phyloP scores from a whole-genome alignment of 2,888 invertebrate species.

The Melitaea athalia region DNA sequence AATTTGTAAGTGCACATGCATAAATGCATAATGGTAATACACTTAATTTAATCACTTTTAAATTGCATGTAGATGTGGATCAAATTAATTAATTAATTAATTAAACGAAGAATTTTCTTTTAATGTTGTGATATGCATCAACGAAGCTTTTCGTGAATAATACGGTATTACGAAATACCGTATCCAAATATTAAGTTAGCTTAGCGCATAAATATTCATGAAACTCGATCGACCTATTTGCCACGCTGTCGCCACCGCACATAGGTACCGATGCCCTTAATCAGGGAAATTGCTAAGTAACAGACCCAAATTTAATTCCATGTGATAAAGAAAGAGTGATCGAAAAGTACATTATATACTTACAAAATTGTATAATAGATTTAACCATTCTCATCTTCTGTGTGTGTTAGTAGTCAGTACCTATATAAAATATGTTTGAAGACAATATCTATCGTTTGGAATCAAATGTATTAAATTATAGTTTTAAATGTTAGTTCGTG shows the following conservation, averaged over 20 bases:
- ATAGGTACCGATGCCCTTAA: constrained; percentile 62
- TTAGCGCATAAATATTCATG: constrained; percentile 69
- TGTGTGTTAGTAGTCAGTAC: not conserved
- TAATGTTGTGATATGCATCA: not conserved
- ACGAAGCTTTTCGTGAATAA: constrained; percentile 7
- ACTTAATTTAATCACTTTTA: not conserved
- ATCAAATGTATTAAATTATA: constrained; percentile 22
- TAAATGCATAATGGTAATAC: not conserved
- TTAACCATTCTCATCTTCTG: not conserved
- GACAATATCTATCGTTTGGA: constrained; percentile 16
- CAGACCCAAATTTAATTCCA: constrained; percentile 65
- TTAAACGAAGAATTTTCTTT: not conserved
- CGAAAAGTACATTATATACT: not conserved
- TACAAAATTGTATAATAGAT: too few species aligned
- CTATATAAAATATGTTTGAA: not conserved
- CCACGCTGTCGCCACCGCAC: constrained; percentile 65
- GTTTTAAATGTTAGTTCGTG: constrained; percentile 35
- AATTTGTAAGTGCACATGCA: not conserved
- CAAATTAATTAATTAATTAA: not conserved
- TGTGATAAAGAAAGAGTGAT: constrained; percentile 63
- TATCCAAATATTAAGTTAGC: constrained; percentile 61
- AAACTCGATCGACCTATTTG: constrained; percentile 68
- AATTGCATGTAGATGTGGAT: not conserved
- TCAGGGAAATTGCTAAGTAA: constrained; percentile 72
- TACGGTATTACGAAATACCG: constrained; percentile 42